Evolutionary conservation across 2,888 invertebrate species (phyloP), one percentile per base, ranked within the genome.

Genomic region (Diaphora mendica): DNA sequence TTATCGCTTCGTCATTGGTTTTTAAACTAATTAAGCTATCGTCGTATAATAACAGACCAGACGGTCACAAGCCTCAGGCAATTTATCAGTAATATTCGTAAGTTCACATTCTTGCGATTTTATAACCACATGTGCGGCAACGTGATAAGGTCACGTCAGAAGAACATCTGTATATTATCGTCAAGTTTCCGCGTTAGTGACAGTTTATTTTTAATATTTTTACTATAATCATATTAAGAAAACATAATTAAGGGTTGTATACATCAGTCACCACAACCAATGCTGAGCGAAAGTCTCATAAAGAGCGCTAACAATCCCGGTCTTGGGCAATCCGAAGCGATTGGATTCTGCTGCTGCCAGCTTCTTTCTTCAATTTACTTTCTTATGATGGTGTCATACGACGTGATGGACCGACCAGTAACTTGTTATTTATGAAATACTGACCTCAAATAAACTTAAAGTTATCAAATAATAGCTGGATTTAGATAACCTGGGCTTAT

Each of bases 181-280:
- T 30, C 26, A 30, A 17, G 62, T 62, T 62, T 62, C 62, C 30
- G 62, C 62, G 62, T 62, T 62, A 59, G 59, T 59, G n/a, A 59
- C 59, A 59, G 26, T 15, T 15, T 59, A 26, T 59, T 59, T n/a
- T 26, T 26, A 15, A 26, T 26, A 15, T 55, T n/a, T 55, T 59
- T 13, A 55, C 4, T 26, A 15, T 26, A 26, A 59, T 55, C 11
- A 26, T 13, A 26, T 15, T 59, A 13, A 15, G 4, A 26, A 26
- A 26, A n/a, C 9, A 26, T 26, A 13, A 55, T 55, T 9, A 55
- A 3, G 13, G 2, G 0, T 23, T 23, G 23, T 8, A 7, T 51
- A 23, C 1, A 51, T 51, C 23, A 23, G 2, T 51, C 20, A 7
- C 51, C 7, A 33, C 33, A 33, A 33, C 39, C 39, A 39, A 3